phyloP scores from a whole-genome alignment of 2,888 invertebrate species.

The Drosophila mettleri region DNA sequence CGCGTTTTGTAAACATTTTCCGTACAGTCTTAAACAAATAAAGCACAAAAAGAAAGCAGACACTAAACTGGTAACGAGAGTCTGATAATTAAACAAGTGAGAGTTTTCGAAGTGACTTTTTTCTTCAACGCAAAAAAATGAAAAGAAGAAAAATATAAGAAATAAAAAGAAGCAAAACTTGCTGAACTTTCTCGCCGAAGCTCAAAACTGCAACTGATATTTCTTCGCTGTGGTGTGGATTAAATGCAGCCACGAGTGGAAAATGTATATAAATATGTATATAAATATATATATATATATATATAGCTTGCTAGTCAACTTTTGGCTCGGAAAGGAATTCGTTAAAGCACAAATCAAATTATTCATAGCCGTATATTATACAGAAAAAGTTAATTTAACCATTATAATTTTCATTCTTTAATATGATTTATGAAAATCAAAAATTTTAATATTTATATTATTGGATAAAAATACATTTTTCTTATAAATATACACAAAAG shows the following conservation, averaged over 20 bases:
- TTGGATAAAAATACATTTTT: no score
- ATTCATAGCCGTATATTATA: background rate
- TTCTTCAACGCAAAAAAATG: conserved; percentile 35
- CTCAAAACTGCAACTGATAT: conserved; percentile 74
- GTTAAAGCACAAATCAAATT: conserved; percentile 7
- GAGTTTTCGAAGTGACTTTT: conserved; percentile 51
- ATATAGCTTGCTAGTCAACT: conserved; percentile 17
- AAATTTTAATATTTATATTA: no score
- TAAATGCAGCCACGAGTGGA: conserved; percentile 35
- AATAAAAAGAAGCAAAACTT: conserved; percentile 22
- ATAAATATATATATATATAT: background rate
- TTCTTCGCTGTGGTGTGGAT: conserved; percentile 27
- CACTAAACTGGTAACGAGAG: conserved; percentile 39
- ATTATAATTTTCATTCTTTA: no score
- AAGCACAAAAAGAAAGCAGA: conserved; percentile 63
- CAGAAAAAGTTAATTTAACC: no score
- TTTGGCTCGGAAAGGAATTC: conserved; percentile 6
- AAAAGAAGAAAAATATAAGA: conserved; percentile 18
- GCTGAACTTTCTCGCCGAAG: conserved; percentile 75
- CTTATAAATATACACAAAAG: no score
- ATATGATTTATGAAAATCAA: no score
- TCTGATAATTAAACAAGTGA: conserved; percentile 76
- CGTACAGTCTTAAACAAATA: conserved; percentile 32
- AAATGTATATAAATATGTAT: background rate
- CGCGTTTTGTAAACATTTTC: conserved; percentile 80